Percentiles rank a stretch among this genome's conserved stretches.
Evolutionary conservation across 2,113 vertebrate species (phyloP).

Genomic region (Seriola rivoliana): DNA sequence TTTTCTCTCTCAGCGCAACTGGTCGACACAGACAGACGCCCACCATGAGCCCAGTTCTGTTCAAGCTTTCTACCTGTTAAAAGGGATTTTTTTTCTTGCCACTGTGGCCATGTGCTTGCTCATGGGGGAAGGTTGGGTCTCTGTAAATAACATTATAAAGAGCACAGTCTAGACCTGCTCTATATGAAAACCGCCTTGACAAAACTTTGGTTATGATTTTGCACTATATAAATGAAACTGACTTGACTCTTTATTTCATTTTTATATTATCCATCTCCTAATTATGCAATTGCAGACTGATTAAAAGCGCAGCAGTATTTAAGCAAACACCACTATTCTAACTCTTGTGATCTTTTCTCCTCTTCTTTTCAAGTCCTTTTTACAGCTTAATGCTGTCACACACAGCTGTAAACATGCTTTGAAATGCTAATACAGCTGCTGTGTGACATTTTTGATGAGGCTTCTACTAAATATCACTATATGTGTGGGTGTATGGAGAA

Average conservation of each 20-base stretch:
- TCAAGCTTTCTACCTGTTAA: too few relatives aligned
- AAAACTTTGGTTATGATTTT: too few relatives aligned
- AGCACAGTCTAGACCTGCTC: too few relatives aligned
- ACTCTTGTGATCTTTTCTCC: slow-evolving; percentile 10
- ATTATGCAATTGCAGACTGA: neutral
- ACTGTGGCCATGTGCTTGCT: too few relatives aligned
- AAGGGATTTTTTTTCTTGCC: too few relatives aligned
- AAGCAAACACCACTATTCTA: slow-evolving; percentile 2
- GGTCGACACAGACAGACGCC: too few relatives aligned
- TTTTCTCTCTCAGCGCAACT: too few relatives aligned
- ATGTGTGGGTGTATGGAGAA: neutral
- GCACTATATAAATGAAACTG: too few relatives aligned
- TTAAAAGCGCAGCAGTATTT: neutral
- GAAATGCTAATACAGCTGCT: slow-evolving; percentile 47
- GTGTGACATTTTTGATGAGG: slow-evolving; percentile 30
- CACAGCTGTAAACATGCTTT: slow-evolving; percentile 40
- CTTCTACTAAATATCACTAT: neutral
- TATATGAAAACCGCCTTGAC: too few relatives aligned
- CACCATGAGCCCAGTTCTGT: too few relatives aligned
- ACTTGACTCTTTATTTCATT: neutral
- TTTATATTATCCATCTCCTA: neutral
- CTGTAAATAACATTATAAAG: too few relatives aligned
- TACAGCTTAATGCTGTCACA: slow-evolving; percentile 30
- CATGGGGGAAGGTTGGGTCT: too few relatives aligned
- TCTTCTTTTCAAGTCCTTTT: neutral